phyloP scores from a whole-genome alignment of 2,797 vertebrate species.

The Tauraco hartlaubi region DNA sequence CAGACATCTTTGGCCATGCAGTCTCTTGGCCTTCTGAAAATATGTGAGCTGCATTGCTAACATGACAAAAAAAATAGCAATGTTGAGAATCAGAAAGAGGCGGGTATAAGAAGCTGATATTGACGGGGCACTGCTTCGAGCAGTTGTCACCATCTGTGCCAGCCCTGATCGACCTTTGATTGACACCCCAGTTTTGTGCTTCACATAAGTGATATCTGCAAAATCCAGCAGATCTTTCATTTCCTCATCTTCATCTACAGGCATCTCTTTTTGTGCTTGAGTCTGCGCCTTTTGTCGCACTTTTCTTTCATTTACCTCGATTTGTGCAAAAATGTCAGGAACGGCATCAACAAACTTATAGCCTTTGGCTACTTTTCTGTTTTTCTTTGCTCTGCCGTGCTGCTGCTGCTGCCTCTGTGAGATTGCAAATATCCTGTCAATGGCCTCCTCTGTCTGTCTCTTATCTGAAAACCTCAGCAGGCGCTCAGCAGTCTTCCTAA shows the following conservation, averaged over 20 bases:
- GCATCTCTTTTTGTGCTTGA: constrained; percentile 88
- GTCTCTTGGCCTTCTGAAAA: constrained; percentile 90
- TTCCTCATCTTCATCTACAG: constrained; percentile 89
- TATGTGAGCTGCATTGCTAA: constrained; percentile 91
- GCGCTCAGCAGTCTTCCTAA: constrained; percentile 91
- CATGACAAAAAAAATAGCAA: constrained; percentile 93
- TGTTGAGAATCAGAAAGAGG: constrained; percentile 95
- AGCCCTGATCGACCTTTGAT: constrained; percentile 84
- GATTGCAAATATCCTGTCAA: constrained; percentile 91
- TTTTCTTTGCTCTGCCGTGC: constrained; percentile 84
- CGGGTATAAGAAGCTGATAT: constrained; percentile 89
- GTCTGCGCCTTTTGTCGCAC: constrained; percentile 89
- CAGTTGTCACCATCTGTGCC: constrained; percentile 79
- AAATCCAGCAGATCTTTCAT: constrained; percentile 93
- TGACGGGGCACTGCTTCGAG: constrained; percentile 78
- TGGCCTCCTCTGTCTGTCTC: constrained; percentile 89
- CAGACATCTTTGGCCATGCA: constrained; percentile 92
- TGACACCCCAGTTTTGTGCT: constrained; percentile 80
- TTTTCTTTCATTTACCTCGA: constrained; percentile 92
- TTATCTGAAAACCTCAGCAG: constrained; percentile 93
- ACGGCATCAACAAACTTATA: constrained; percentile 88
- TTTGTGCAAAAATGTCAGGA: constrained; percentile 95
- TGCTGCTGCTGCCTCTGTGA: constrained; percentile 87
- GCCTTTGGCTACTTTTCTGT: constrained; percentile 80
- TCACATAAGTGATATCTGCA: constrained; percentile 82